Evolutionary conservation across 2,888 invertebrate species (phyloP).

Genomic region (Steinernema carpocapsae): DNA sequence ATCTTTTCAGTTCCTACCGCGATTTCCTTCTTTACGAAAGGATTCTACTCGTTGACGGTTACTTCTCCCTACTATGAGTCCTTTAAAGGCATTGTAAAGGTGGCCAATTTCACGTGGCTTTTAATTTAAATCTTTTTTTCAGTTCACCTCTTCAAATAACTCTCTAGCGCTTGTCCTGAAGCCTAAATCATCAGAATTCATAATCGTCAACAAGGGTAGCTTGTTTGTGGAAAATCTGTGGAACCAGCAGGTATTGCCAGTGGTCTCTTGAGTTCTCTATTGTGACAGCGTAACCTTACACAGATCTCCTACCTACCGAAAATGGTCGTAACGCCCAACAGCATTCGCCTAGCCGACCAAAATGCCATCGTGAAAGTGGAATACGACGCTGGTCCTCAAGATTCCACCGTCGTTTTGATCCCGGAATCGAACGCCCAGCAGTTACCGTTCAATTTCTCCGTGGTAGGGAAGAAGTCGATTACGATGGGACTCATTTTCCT

Average conservation of each 20-base stretch:
- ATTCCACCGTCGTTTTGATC: constrained; percentile 1
- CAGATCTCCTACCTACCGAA: constrained; percentile 12
- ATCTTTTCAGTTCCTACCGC: not conserved
- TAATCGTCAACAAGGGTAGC: not conserved
- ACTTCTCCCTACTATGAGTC: constrained; percentile 1
- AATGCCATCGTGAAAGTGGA: not conserved
- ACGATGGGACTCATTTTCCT: not conserved
- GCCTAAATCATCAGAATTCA: constrained; percentile 10
- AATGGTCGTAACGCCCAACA: constrained; percentile 2
- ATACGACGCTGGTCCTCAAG: constrained; percentile 12
- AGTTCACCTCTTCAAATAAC: constrained; percentile 12
- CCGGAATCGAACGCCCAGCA: not conserved
- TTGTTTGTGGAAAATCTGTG: constrained; percentile 1
- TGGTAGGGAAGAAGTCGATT: not conserved
- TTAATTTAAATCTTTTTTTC: not conserved
- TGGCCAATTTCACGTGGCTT: not conserved
- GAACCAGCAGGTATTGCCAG: not conserved
- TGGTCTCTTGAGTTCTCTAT: too few species aligned
- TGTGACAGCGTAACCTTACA: too few species aligned
- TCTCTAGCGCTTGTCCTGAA: constrained; percentile 10
- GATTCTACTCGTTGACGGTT: constrained; percentile 9
- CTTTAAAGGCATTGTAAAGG: constrained; percentile 3
- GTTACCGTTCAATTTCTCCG: constrained; percentile 18
- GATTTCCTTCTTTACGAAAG: constrained; percentile 27
- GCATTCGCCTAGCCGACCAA: constrained; percentile 10